Conservation (phyloP, 1,140 invertebrate species). For the silkworm (Bombyx mori) region DNA sequence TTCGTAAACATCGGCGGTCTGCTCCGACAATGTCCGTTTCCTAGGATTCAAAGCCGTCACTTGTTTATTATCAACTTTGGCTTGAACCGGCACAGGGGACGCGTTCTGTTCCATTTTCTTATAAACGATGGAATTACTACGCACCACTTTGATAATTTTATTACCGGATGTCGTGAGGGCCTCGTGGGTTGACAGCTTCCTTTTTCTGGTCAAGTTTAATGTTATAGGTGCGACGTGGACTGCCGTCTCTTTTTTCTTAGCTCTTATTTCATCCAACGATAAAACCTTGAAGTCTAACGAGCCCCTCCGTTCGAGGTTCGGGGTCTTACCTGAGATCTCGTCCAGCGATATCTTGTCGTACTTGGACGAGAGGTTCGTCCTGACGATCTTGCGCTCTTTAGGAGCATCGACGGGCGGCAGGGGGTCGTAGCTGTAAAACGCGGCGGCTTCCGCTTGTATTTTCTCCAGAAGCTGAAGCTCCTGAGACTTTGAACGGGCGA, state of each 20-base stretch:
- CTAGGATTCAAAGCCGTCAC: conserved; percentile 28
- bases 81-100: conserved; percentile 16
- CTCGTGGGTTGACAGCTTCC: conserved; percentile 53
- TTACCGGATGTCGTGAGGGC: conserved; percentile 51
- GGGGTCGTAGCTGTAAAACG: conserved; percentile 74
- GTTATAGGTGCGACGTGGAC: conserved; percentile 43
- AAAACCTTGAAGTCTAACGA: conserved; percentile 57
- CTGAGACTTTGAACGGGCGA: conserved; percentile 72
- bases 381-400: conserved; percentile 38
- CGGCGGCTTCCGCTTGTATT: conserved; percentile 78
- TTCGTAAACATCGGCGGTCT: conserved; percentile 42
- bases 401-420: conserved; percentile 21
- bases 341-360: conserved; percentile 50
- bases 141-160: conserved; percentile 59
- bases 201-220: conserved; percentile 44
- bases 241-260: conserved; percentile 43
- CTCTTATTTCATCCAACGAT: conserved; percentile 54
- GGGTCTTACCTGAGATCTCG: conserved; percentile 45
- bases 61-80: conserved; percentile 32
- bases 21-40: conserved; percentile 52
- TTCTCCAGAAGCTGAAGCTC: conserved; percentile 78
- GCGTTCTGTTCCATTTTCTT: conserved; percentile 49
- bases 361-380: conserved; percentile 37
- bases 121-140: conserved; percentile 61
- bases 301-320: conserved; percentile 22